Evolutionary conservation across 2,888 invertebrate genomes (phyloP).

Genomic region (Xanthia togata): DNA sequence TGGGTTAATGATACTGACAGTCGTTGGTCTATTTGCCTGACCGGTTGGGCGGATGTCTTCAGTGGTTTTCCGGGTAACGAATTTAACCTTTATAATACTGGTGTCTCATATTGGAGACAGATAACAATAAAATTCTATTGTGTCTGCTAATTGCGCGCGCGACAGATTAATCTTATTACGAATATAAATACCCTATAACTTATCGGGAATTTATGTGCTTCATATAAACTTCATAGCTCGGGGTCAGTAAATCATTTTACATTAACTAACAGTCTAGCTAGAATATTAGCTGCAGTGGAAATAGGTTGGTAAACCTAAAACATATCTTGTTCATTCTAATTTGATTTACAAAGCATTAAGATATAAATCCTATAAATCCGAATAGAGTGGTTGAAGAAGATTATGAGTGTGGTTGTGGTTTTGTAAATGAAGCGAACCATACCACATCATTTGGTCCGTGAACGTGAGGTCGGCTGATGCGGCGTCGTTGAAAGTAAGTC

Average conservation of each 20-base stretch:
- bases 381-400: constrained; percentile 50
- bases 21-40: background rate
- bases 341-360: constrained; percentile 24
- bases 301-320: background rate
- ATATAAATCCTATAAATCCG: constrained; percentile 27
- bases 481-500: constrained; percentile 76
- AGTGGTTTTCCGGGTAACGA: background rate
- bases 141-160: too few relatives aligned
- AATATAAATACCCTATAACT: background rate
- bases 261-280: background rate
- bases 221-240: background rate
- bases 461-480: constrained; percentile 77
- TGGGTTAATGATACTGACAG: background rate
- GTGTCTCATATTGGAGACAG: too few relatives aligned
- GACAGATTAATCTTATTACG: background rate
- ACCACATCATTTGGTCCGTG: constrained; percentile 76
- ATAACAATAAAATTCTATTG: too few relatives aligned
- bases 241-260: constrained; percentile 1
- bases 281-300: background rate
- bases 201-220: background rate
- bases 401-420: constrained; percentile 74
- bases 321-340: constrained; percentile 2
- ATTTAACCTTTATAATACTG: too few relatives aligned
- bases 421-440: constrained; percentile 74
- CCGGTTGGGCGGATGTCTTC: background rate